phyloP scores from a whole-genome alignment of 2,888 invertebrate species.

The Periphyllus acericola region DNA sequence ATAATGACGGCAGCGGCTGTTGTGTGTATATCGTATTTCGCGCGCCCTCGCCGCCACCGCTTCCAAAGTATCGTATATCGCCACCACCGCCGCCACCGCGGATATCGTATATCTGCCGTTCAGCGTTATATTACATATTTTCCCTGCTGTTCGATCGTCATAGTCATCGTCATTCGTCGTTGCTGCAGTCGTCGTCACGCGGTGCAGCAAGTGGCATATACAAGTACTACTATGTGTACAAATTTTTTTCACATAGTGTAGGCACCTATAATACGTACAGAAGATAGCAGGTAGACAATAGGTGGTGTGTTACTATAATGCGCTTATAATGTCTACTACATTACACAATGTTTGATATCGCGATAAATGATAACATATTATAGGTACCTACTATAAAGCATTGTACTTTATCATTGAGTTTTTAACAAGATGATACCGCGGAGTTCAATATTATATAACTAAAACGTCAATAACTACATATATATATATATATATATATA shows the following conservation, averaged over 20 bases:
- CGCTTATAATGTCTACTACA: too few relatives aligned
- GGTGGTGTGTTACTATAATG: too few relatives aligned
- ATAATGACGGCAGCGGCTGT: slow-evolving; percentile 40
- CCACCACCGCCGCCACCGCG: slow-evolving; percentile 7
- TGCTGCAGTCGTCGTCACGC: not conserved
- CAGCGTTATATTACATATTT: slow-evolving; percentile 42
- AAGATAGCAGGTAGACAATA: too few relatives aligned
- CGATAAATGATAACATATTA: too few relatives aligned
- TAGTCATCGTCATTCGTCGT: slow-evolving; percentile 9
- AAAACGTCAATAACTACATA: too few relatives aligned
- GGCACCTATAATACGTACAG: too few relatives aligned
- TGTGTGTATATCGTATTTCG: slow-evolving; percentile 51
- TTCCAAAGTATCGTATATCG: slow-evolving; percentile 48
- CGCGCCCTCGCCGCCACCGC: slow-evolving; percentile 35
- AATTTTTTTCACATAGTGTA: not conserved
- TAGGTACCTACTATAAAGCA: too few relatives aligned
- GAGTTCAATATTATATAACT: too few relatives aligned
- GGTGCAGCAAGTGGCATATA: not conserved
- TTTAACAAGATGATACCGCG: too few relatives aligned
- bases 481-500: too few relatives aligned
- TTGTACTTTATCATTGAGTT: too few relatives aligned
- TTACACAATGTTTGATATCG: too few relatives aligned
- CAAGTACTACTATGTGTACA: not conserved
- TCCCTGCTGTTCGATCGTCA: slow-evolving; percentile 12
- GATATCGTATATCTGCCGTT: slow-evolving; percentile 47